Evolutionary conservation across 2,797 vertebrate genomes (phyloP).

Genomic region (Rhabdophis nuchalis): DNA sequence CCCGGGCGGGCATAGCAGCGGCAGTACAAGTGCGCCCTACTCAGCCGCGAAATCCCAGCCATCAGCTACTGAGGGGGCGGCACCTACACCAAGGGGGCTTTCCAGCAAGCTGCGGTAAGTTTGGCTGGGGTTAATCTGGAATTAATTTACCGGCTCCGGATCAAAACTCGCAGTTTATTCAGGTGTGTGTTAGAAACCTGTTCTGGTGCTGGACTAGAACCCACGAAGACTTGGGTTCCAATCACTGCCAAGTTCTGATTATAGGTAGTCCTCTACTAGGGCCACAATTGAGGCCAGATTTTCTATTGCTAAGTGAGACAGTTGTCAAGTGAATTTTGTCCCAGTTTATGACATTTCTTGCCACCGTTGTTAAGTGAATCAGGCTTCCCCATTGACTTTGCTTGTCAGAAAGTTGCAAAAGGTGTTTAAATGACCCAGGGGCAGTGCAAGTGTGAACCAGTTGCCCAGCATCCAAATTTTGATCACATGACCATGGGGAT

Average conservation of each 20-base stretch:
- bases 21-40: constrained; percentile 94
- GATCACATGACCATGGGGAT: not conserved
- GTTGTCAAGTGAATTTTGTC: not conserved
- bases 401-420: not conserved
- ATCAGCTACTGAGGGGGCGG: constrained; percentile 94
- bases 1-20: constrained; percentile 83
- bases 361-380: not conserved
- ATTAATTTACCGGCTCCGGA: not conserved
- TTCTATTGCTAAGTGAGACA: not conserved
- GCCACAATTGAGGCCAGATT: not conserved
- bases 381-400: not conserved
- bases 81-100: constrained; percentile 95
- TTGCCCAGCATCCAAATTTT: not conserved
- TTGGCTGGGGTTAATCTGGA: not conserved
- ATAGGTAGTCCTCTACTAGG: not conserved
- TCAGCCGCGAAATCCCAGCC: constrained; percentile 90
- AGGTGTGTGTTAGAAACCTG: not conserved
- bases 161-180: not conserved
- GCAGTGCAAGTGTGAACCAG: not conserved
- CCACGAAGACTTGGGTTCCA: not conserved
- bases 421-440: not conserved
- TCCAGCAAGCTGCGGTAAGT: constrained; percentile 92
- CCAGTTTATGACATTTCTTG: not conserved
- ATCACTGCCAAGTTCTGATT: not conserved
- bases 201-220: no score